Evolutionary conservation across 2,113 vertebrate genomes (phyloP).

Genomic region (mouse (Mus musculus)): DNA sequence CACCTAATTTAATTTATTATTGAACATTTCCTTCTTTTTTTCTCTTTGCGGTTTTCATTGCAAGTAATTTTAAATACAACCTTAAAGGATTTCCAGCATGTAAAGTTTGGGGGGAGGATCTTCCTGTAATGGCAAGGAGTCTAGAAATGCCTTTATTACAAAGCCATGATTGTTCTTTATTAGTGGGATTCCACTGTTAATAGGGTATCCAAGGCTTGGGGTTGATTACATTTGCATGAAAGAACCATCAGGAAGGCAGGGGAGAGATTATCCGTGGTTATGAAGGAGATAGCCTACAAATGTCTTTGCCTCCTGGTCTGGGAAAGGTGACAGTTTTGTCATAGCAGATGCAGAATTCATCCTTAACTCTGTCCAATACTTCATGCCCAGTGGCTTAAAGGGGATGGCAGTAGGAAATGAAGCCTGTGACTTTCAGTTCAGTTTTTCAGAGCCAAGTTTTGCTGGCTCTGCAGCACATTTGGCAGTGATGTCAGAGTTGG

Average conservation of each 20-base stretch:
- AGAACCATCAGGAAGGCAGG: conserved; percentile 12
- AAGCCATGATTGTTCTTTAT: conserved; percentile 26
- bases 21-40: background rate
- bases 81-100: conserved; percentile 18
- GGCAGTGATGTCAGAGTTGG: conserved; percentile 53
- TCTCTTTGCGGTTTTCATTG: background rate
- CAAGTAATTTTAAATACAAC: background rate
- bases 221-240: conserved; percentile 68
- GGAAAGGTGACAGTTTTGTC: conserved; percentile 59
- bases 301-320: background rate
- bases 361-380: conserved; percentile 57
- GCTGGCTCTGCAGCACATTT: conserved; percentile 62
- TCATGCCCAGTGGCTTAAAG: conserved; percentile 46
- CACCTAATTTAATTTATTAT: background rate
- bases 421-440: conserved; percentile 72
- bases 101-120: background rate
- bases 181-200: conserved; percentile 24
- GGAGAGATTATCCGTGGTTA: background rate
- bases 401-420: conserved; percentile 54
- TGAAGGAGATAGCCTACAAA: conserved; percentile 51
- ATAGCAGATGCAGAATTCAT: conserved; percentile 60
- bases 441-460: conserved; percentile 68
- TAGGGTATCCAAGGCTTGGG: background rate
- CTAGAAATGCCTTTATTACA: background rate
- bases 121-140: background rate